Evolutionary conservation across 2,113 vertebrate species (phyloP).

Genomic region (Dermatemys mawii): DNA sequence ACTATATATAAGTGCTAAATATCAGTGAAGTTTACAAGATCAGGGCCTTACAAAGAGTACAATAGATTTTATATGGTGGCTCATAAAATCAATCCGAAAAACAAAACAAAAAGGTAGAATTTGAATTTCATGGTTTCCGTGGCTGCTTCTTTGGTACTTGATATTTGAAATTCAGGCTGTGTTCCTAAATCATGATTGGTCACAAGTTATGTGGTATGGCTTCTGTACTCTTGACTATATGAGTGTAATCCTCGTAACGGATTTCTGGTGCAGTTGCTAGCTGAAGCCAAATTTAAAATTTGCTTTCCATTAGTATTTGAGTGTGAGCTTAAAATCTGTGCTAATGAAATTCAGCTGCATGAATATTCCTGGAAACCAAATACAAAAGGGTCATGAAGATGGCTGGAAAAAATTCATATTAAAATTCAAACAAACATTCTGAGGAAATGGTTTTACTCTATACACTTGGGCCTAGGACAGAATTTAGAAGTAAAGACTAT

Average conservation of each 20-base stretch:
- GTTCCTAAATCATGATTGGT: not conserved
- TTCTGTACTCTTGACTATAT: not conserved
- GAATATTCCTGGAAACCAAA: not conserved
- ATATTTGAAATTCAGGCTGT: constrained; percentile 18
- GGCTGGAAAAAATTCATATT: not conserved
- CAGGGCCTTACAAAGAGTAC: not conserved
- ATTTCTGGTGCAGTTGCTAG: constrained; percentile 9
- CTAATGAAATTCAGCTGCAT: constrained; percentile 11
- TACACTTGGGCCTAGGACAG: not conserved
- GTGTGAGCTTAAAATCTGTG: not conserved
- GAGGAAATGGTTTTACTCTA: not conserved
- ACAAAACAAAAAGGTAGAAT: not conserved
- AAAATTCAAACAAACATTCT: not conserved
- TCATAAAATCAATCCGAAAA: not conserved
- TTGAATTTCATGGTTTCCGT: not conserved
- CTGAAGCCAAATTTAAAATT: constrained; percentile 42
- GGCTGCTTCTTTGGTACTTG: not conserved
- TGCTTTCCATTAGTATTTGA: constrained; percentile 40
- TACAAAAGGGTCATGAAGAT: not conserved
- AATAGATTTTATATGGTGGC: not conserved
- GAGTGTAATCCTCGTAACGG: not conserved
- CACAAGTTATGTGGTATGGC: not conserved
- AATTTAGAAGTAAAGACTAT: not conserved
- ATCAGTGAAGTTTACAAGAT: not conserved
- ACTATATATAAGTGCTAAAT: not conserved